Percentiles rank a stretch among this genome's conserved stretches.
Evolutionary conservation across 1,140 invertebrate genomes (phyloP).

Genomic region (Drosophila sechellia): DNA sequence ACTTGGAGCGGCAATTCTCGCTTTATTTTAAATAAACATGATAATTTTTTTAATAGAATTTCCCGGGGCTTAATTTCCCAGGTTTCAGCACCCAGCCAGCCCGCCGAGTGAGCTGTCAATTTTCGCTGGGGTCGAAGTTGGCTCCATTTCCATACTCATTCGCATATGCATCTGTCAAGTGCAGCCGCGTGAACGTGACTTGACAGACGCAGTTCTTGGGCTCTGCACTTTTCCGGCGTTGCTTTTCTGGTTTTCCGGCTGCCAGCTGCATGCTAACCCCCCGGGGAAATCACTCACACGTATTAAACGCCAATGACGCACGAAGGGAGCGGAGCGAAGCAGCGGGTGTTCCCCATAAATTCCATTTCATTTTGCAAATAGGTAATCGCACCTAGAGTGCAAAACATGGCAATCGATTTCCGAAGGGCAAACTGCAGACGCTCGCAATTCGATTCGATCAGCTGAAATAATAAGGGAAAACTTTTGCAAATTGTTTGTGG

Average conservation of each 20-base stretch:
- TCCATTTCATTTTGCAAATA: constrained; percentile 78
- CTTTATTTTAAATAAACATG: constrained; percentile 72
- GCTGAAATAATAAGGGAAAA: constrained; percentile 33
- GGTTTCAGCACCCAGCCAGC: not conserved
- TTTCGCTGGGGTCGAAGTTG: constrained; percentile 34
- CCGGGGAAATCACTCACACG: constrained; percentile 65
- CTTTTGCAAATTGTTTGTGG: constrained; percentile 62
- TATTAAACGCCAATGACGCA: constrained; percentile 37
- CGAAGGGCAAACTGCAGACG: constrained; percentile 17
- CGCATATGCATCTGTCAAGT: constrained; percentile 38
- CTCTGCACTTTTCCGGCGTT: constrained; percentile 18
- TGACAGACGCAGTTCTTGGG: constrained; percentile 17
- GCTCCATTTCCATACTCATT: constrained; percentile 44
- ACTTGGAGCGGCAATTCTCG: constrained; percentile 30
- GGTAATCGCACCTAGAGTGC: constrained; percentile 71
- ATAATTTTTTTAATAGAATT: constrained; percentile 72
- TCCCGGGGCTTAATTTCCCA: constrained; percentile 14
- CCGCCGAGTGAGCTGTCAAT: constrained; percentile 49
- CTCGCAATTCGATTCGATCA: constrained; percentile 3
- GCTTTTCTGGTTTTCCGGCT: constrained; percentile 8
- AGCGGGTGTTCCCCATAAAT: constrained; percentile 45
- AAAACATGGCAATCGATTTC: constrained; percentile 38
- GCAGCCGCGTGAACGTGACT: constrained; percentile 38
- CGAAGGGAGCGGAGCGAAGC: not conserved
- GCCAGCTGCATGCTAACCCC: constrained; percentile 22